phyloP scores from a whole-genome alignment of 1,140 invertebrate species.

The Chironomus striatipennis region DNA sequence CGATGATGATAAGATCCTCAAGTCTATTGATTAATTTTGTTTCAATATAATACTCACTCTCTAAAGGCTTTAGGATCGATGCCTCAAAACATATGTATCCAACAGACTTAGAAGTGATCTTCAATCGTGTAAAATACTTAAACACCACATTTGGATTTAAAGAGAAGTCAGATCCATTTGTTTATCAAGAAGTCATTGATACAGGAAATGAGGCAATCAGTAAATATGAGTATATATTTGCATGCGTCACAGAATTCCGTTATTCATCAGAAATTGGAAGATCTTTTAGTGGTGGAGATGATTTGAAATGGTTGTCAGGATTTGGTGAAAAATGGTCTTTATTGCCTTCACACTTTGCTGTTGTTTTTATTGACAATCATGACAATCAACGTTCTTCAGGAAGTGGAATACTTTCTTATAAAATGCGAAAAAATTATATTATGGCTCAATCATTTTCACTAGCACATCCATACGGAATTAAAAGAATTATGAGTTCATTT shows the following conservation, averaged over 20 bases:
- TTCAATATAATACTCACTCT: background rate
- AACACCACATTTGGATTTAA: conserved; percentile 44
- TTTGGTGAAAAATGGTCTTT: conserved; percentile 40
- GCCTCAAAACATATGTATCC: conserved; percentile 60
- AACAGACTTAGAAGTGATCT: conserved; percentile 44
- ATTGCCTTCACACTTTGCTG: conserved; percentile 37
- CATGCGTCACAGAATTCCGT: conserved; percentile 57
- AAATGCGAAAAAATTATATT: conserved; percentile 44
- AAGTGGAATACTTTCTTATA: conserved; percentile 44
- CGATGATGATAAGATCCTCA: conserved; percentile 39
- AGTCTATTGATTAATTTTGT: background rate
- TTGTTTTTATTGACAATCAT: conserved; percentile 48
- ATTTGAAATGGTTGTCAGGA: background rate
- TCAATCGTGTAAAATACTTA: conserved; percentile 42
- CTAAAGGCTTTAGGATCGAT: conserved; percentile 41
- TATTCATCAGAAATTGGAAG: conserved; percentile 38
- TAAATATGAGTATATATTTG: conserved; percentile 47
- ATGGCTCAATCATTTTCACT: conserved; percentile 60
- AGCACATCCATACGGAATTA: conserved; percentile 57
- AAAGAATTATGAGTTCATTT: conserved; percentile 61
- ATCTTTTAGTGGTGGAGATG: conserved; percentile 32
- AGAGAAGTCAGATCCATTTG: conserved; percentile 42
- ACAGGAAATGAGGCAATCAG: conserved; percentile 45
- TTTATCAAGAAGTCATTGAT: conserved; percentile 68
- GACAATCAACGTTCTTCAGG: conserved; percentile 42